Percentiles rank a stretch among this genome's conserved stretches.
These are phyloP conservation scores for Columbina picui DNA, from an alignment of 2,113 vertebrate genomes.

Conservation along the genomic window DNA sequence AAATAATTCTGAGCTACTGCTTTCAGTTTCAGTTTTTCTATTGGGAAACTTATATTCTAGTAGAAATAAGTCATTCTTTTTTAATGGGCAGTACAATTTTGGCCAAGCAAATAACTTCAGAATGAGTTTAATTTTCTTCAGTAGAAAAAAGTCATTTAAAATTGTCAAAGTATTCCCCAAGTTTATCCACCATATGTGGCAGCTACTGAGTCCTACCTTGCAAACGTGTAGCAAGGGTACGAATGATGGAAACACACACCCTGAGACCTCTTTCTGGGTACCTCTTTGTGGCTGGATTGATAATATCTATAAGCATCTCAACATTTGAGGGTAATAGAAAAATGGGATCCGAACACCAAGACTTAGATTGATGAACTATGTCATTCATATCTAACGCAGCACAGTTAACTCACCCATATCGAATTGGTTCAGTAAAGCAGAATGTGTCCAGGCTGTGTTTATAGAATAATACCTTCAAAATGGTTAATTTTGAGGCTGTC, in stretches of 20 bases:
- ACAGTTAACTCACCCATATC: background rate
- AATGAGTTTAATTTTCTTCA: background rate
- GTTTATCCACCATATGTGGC: background rate
- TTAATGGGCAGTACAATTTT: background rate
- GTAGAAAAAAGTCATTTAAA: background rate
- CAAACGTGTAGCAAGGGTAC: background rate
- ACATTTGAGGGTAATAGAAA: background rate
- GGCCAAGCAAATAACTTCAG: background rate
- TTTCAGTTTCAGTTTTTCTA: background rate
- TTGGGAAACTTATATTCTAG: background rate
- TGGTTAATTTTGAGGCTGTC: background rate
- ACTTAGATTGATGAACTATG: background rate
- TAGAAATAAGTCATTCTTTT: background rate
- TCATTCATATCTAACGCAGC: background rate
- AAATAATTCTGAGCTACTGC: background rate
- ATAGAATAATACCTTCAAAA: background rate
- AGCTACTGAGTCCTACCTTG: background rate
- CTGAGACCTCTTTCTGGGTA: background rate
- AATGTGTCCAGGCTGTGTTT: background rate
- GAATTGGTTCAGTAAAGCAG: too few relatives aligned
- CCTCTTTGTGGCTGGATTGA: background rate
- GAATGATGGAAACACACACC: background rate
- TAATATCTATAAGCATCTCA: background rate
- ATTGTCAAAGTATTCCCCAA: background rate
- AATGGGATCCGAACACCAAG: background rate